A percentile compares a stretch with the other conserved stretches of the same genome.
Conservation (phyloP, 2,113 vertebrate species). For the Oxygymnocypris stewartii region DNA sequence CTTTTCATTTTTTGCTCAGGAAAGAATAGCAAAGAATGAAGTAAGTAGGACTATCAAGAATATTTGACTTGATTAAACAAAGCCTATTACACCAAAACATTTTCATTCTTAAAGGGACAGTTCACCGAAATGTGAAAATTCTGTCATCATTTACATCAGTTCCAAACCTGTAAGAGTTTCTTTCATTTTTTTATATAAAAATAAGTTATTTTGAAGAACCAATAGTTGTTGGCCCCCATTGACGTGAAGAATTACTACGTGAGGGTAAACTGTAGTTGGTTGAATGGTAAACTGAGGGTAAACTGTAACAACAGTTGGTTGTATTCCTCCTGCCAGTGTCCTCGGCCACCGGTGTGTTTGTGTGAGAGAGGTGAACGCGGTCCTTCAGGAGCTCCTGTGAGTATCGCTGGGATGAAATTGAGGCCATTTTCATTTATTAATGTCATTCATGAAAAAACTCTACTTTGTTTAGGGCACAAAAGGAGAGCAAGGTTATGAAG, state of each 20-base stretch:
- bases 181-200: neutral
- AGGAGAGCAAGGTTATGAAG: constrained; percentile 68
- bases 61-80: neutral
- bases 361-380: constrained; percentile 84
- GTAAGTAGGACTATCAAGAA: constrained; percentile 69
- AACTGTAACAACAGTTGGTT: neutral
- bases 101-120: too few species aligned
- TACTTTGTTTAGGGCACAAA: constrained; percentile 69
- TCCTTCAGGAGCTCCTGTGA: constrained; percentile 78
- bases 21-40: constrained; percentile 72
- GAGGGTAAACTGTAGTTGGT: too few species aligned
- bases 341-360: constrained; percentile 66
- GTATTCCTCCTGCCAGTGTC: constrained; percentile 73
- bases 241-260: neutral
- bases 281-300: too few species aligned
- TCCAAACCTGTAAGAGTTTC: neutral
- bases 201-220: neutral
- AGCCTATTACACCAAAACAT: neutral
- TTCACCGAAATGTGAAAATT: too few species aligned
- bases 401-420: constrained; percentile 50
- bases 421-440: neutral
- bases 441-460: neutral
- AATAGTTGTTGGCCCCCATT: too few species aligned
- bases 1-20: constrained; percentile 72
- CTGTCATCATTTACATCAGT: too few species aligned